Evolutionary conservation across 2,113 vertebrate species (phyloP).

Genomic region (Heptranchias perlo): DNA sequence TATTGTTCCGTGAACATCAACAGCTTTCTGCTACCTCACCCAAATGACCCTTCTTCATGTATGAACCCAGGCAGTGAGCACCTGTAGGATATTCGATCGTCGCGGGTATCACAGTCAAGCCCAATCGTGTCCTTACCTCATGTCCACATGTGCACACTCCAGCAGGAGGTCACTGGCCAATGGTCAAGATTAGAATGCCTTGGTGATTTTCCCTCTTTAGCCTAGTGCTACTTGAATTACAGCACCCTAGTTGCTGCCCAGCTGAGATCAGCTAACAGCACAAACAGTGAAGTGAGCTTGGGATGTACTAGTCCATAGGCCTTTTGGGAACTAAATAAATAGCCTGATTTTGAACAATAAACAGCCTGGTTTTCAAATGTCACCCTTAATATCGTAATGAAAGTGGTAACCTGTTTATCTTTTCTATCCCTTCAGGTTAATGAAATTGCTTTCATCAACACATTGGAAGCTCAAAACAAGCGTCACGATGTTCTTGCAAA

Average conservation of each 20-base stretch:
- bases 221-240: background rate
- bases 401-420: background rate
- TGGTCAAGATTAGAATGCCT: background rate
- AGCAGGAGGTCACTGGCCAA: background rate
- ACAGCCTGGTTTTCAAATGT: background rate
- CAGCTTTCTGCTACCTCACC: background rate
- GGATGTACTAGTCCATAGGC: background rate
- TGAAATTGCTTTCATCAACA: slow-evolving; percentile 98
- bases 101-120: background rate
- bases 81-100: background rate
- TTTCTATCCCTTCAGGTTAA: slow-evolving; percentile 71
- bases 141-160: background rate
- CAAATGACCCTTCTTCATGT: background rate
- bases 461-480: slow-evolving; percentile 97
- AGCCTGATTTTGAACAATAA: background rate
- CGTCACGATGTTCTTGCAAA: slow-evolving; percentile 92
- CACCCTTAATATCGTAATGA: background rate
- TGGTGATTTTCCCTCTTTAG: background rate
- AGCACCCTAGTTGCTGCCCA: background rate
- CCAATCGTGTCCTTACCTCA: background rate
- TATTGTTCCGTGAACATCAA: background rate
- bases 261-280: background rate
- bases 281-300: background rate
- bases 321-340: background rate
- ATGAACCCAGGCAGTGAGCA: background rate